Conservation (phyloP, 2,888 invertebrate genomes). For the Nomada ruficornis region DNA sequence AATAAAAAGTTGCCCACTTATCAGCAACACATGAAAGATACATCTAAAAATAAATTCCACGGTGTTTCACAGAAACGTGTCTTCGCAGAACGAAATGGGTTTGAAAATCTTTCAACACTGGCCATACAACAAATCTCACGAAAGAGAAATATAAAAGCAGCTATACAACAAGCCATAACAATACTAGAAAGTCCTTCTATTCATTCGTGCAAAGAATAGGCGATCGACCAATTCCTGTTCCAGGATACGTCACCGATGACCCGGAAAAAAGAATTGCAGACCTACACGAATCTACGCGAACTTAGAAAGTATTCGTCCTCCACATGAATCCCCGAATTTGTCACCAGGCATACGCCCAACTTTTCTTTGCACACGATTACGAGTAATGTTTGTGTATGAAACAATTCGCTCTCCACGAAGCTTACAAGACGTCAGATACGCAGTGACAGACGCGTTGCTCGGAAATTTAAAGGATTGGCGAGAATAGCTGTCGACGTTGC, state of each 20-base stretch:
- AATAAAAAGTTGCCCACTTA: too few relatives aligned
- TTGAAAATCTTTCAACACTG: not conserved
- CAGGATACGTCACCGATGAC: conserved; percentile 28
- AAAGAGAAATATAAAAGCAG: not conserved
- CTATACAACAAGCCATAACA: not conserved
- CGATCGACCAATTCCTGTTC: not conserved
- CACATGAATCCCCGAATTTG: conserved; percentile 34
- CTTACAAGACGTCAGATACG: conserved; percentile 11
- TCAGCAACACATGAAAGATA: too few relatives aligned
- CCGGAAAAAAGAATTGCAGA: conserved; percentile 38
- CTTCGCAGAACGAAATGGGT: not conserved
- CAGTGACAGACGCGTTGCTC: conserved; percentile 1
- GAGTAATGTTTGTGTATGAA: conserved; percentile 11
- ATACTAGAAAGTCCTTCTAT: not conserved
- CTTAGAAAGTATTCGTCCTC: conserved; percentile 51
- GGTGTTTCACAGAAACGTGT: too few relatives aligned
- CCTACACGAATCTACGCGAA: conserved; percentile 49
- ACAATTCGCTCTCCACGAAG: conserved; percentile 7
- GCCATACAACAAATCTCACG: not conserved
- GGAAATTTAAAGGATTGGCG: conserved; percentile 15
- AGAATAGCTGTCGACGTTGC: conserved; percentile 10
- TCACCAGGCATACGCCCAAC: conserved; percentile 15
- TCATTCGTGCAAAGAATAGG: not conserved
- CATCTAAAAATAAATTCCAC: too few relatives aligned
- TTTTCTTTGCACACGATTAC: conserved; percentile 25